Base-by-base conservation (phyloP, 1,140 invertebrate species). In the Euwallacea similis region DNA sequence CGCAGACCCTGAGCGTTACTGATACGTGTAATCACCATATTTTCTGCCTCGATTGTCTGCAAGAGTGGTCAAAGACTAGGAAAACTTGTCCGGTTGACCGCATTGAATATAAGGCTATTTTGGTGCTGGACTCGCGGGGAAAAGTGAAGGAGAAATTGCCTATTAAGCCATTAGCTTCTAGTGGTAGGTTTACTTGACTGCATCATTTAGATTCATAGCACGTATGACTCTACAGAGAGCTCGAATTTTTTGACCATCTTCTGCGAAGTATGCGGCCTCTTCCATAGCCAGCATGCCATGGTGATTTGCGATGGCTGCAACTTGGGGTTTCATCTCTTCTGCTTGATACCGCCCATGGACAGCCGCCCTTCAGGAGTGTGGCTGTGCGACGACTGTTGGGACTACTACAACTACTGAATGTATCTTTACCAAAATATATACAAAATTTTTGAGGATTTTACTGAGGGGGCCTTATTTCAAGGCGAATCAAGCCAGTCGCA, bases 81-180 rank as follows among this genome's bases (percentile, higher is more conserved):
- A 95, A 95, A 75, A 97, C 94, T 10, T 98, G 96, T 82, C 96
- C 96, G 0, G 91, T 97, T 6, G 96, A 98, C 83, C 85, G 96
- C 41, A 88, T 91, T 73, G 85, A 71, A 50, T 77, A 69, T 85
- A 9, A 21, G n/a, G 80, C 87, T 8, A 94, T 98, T 62, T 82
- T 93, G 61, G 92, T 96, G 33, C 86, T 88, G 74, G 83, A 87
- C 64, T 86, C 87, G 73, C 81, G 88, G 3, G 87, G 88, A 63
- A 91, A 90, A 62, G 87, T 92, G 11, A 10, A 7, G 3, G 6
- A 6, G 6, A 0, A 16, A 7, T 33, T n/a, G 13, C 56, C 69
- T 21, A 83, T 89, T 43, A 92, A 95, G 77, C 84, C 88, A 58
- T 93, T 90, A 47, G 4, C 21, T 33, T 33, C 21, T 33, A 33